Base-by-base conservation (phyloP, 1,140 invertebrate genomes). In the Drosophila lacteicornis region DNA sequence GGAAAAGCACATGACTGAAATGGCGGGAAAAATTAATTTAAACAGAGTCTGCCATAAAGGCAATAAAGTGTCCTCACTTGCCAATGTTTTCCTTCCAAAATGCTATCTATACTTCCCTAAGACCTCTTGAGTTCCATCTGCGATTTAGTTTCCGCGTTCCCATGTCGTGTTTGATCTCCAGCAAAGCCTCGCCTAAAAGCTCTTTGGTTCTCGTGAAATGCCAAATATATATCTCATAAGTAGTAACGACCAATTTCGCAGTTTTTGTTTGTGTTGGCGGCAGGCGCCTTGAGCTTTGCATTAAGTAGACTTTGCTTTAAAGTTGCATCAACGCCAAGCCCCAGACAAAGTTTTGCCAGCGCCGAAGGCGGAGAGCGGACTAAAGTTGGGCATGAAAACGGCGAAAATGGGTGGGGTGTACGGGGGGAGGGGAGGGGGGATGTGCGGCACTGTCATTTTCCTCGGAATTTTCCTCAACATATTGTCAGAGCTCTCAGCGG, bases 281-380 rank as follows among this genome's bases (percentile, higher is more conserved):
- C 45, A 53, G 38, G 69, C 68, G 38, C 80, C 68, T 71, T 50
- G 74, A 77, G 74, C 74, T 77, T 86, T 85, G 82, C 82, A 85
- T 82, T 86, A 86, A 69, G 63, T 77, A 77, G 69, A 79, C 76
- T 71, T 86, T 82, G 56, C 81, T 82, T 82, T 86, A 75, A 87
- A 86, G 83, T 79, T 53, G 69, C 79, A 82, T 84, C 82, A 84
- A 53, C 62, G 71, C 46, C 77, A 73, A 63, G 81, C 47, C 69
- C 50, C 69, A 68, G 83, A 68, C 69, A 87, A 86, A 87, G 57
- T 87, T 87, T 87, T 71, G 50, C 53, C 38, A 75, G 36, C 25
- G 43, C 47, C 59, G 56, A 17, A 51, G 57, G 61, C 59, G 38
- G 42, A 49, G 42, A 51, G 40, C 58, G 4, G 17, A 36, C 49